Conservation (phyloP, 1,140 invertebrate genomes). For the Euborellia annulipes region DNA sequence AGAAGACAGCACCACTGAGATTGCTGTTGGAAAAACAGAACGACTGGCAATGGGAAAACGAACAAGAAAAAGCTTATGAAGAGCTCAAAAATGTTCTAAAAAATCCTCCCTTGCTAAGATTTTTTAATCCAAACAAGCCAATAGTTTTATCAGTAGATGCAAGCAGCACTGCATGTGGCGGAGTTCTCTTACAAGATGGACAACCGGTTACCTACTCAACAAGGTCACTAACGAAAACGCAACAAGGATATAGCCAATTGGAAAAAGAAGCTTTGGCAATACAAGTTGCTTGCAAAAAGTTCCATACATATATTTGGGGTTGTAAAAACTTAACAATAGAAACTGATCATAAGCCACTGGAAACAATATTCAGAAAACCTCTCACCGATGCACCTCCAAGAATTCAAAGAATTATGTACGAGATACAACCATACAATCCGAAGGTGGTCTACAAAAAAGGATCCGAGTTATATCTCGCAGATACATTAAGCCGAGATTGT, state of each 20-base stretch:
- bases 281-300: slow-evolving; percentile 1
- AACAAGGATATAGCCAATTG: slow-evolving; percentile 18
- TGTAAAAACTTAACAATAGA: slow-evolving; percentile 20
- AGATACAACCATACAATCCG: not conserved
- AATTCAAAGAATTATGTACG: slow-evolving; percentile 16
- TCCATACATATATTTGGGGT: slow-evolving; percentile 14
- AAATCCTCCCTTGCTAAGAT: slow-evolving; percentile 10
- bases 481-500: too few relatives aligned
- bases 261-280: slow-evolving; percentile 21
- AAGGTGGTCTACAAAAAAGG: slow-evolving; percentile 10
- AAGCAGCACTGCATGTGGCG: slow-evolving; percentile 18
- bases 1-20: slow-evolving; percentile 14
- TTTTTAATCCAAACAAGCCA: slow-evolving; percentile 14
- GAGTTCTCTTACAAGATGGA: slow-evolving; percentile 20
- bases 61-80: slow-evolving; percentile 16
- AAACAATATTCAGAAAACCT: slow-evolving; percentile 20
- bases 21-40: slow-evolving; percentile 14
- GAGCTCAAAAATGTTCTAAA: slow-evolving; percentile 11
- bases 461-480: not conserved
- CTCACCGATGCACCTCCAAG: slow-evolving; percentile 19
- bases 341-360: slow-evolving; percentile 24
- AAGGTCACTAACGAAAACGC: slow-evolving; percentile 16
- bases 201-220: slow-evolving; percentile 18
- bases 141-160: slow-evolving; percentile 7
- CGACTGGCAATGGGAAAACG: slow-evolving; percentile 9